These are phyloP conservation scores for Drosophila acutilabella DNA, from an alignment of 2,888 invertebrate genomes.

Conservation along the genomic window DNA sequence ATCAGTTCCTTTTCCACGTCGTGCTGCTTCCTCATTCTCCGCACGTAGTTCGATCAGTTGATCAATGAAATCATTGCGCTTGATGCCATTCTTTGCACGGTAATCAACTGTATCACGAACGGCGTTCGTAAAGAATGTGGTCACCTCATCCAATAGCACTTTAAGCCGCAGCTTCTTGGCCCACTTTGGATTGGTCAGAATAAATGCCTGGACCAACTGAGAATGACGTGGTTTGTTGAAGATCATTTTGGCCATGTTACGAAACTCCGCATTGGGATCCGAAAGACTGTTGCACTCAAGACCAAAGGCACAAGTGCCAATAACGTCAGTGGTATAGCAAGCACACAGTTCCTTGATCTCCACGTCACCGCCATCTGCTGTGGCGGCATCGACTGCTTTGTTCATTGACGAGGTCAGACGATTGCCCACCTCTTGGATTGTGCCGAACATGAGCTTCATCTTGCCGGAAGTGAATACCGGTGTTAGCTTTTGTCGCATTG, in stretches of 20 bases:
- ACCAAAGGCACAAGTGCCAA: slow-evolving; percentile 86
- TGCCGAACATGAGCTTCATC: slow-evolving; percentile 85
- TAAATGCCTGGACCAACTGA: slow-evolving; percentile 54
- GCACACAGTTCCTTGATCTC: slow-evolving; percentile 85
- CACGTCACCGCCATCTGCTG: slow-evolving; percentile 57
- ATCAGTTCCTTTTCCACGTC: slow-evolving; percentile 52
- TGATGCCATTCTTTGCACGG: slow-evolving; percentile 79
- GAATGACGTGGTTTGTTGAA: slow-evolving; percentile 60
- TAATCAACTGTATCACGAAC: slow-evolving; percentile 84
- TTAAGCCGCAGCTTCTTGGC: slow-evolving; percentile 67
- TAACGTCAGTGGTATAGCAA: slow-evolving; percentile 86
- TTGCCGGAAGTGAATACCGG: slow-evolving; percentile 86
- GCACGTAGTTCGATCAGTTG: slow-evolving; percentile 83
- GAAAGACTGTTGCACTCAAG: slow-evolving; percentile 85
- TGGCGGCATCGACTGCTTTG: not conserved
- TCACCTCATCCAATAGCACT: slow-evolving; percentile 59
- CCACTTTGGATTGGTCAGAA: slow-evolving; percentile 59
- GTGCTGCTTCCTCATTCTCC: slow-evolving; percentile 48
- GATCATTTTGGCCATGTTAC: slow-evolving; percentile 65
- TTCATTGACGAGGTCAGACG: slow-evolving; percentile 39
- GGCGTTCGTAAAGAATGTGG: slow-evolving; percentile 80
- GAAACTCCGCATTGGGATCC: slow-evolving; percentile 83
- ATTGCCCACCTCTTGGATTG: slow-evolving; percentile 50
- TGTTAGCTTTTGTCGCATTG: slow-evolving; percentile 84
- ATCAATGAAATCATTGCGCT: slow-evolving; percentile 86